Conservation (phyloP, 2,113 vertebrate species). For the Procavia capensis region DNA sequence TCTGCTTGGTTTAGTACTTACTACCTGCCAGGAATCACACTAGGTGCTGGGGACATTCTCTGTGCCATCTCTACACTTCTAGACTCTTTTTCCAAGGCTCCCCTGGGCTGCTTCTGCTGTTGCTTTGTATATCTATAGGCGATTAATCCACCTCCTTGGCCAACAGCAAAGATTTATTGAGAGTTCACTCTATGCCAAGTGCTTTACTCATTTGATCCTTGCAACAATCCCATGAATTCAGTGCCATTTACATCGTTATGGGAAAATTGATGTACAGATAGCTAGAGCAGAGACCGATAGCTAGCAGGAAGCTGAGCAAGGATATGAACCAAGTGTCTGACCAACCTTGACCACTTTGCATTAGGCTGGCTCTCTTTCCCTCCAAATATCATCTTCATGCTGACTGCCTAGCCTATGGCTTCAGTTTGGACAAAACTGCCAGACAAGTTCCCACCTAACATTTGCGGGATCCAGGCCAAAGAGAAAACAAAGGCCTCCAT, state of each 20-base stretch:
- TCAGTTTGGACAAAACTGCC: neutral
- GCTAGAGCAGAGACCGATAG: neutral
- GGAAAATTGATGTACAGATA: neutral
- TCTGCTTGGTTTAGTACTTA: neutral
- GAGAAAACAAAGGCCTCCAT: neutral
- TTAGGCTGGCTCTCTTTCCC: neutral
- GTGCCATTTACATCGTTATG: neutral
- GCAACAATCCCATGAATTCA: neutral
- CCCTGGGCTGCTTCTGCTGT: neutral
- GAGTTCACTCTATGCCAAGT: neutral
- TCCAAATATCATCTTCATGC: neutral
- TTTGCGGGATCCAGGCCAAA: neutral
- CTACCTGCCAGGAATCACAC: too few relatives aligned
- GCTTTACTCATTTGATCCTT: neutral
- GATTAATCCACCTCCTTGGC: neutral
- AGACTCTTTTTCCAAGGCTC: neutral
- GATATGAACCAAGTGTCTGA: neutral
- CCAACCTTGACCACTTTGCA: neutral
- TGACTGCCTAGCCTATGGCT: neutral
- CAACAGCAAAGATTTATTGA: neutral
- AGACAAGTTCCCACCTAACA: neutral
- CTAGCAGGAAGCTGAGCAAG: too few relatives aligned
- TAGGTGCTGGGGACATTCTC: neutral
- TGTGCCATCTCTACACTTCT: neutral
- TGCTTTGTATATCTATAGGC: neutral